Conservation (phyloP, 2,888 invertebrate genomes). For the Callyntrura guangdongensis region DNA sequence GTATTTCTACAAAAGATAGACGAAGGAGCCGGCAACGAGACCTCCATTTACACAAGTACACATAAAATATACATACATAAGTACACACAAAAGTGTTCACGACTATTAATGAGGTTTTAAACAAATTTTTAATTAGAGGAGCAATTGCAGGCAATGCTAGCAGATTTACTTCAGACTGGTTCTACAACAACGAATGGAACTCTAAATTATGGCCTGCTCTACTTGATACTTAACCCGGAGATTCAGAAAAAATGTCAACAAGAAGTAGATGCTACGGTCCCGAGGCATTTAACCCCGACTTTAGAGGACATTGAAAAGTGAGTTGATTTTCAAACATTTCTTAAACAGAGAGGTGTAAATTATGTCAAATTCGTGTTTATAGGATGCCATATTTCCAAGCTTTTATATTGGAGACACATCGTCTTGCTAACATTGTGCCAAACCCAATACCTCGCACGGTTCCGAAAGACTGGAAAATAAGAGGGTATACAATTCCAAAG, state of each 20-base stretch:
- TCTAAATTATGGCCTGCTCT: constrained; percentile 70
- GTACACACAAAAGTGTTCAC: too few relatives aligned
- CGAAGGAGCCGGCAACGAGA: constrained; percentile 35
- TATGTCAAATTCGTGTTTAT: too few relatives aligned
- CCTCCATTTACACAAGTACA: constrained; percentile 69
- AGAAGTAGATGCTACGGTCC: constrained; percentile 58
- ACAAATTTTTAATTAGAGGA: constrained; percentile 38
- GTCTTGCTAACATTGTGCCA: constrained; percentile 75
- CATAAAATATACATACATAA: too few relatives aligned
- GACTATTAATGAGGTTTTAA: too few relatives aligned
- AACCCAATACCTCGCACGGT: constrained; percentile 73
- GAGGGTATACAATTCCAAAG: constrained; percentile 79
- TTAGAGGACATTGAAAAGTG: constrained; percentile 72
- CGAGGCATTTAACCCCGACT: constrained; percentile 64
- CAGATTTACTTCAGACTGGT: constrained; percentile 68
- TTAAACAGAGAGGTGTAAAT: too few relatives aligned
- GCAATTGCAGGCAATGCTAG: constrained; percentile 71
- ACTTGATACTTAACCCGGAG: constrained; percentile 51
- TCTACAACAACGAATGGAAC: constrained; percentile 71
- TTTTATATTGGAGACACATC: constrained; percentile 75
- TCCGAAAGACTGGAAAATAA: constrained; percentile 69
- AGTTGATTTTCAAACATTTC: too few relatives aligned
- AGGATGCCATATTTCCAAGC: constrained; percentile 81
- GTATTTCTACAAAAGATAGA: constrained; percentile 79
- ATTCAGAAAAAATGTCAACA: constrained; percentile 64